Evolutionary conservation across 2,888 invertebrate species (phyloP).

Genomic region (Epinotia nisella): DNA sequence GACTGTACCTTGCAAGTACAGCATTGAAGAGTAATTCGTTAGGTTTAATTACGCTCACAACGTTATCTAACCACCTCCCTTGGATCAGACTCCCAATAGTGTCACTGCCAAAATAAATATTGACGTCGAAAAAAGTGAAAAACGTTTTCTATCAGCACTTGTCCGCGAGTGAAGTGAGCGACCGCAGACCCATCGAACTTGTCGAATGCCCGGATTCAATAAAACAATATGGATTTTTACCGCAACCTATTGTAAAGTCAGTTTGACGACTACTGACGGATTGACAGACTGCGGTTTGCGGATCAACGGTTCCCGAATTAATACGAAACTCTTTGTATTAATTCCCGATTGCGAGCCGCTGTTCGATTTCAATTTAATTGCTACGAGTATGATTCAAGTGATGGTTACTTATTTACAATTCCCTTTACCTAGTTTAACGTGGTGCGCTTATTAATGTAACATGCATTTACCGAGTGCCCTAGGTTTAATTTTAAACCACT

Average conservation of each 20-base stretch:
- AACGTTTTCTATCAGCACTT: constrained; percentile 21
- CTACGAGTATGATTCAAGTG: constrained; percentile 2
- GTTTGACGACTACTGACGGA: constrained; percentile 50
- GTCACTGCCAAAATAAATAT: constrained; percentile 11
- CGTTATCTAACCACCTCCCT: no score
- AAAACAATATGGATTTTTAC: constrained; percentile 59
- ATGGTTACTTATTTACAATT: neutral
- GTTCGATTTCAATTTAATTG: constrained; percentile 17
- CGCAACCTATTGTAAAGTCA: constrained; percentile 53
- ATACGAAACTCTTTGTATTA: constrained; percentile 24
- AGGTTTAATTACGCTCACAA: neutral
- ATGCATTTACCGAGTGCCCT: neutral
- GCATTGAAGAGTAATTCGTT: neutral
- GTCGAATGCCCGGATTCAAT: constrained; percentile 49
- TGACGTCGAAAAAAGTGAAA: constrained; percentile 2
- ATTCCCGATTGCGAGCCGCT: constrained; percentile 15
- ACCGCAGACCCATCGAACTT: constrained; percentile 62
- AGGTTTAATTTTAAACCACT: constrained; percentile 3
- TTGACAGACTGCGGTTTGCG: constrained; percentile 54
- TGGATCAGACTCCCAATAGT: neutral
- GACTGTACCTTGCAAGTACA: no score
- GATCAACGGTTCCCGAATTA: constrained; percentile 51
- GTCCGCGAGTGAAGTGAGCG: constrained; percentile 43
- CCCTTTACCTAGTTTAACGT: neutral
- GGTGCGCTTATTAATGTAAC: neutral